Percentiles rank a stretch among this genome's conserved stretches.
Conservation (phyloP, 1,140 invertebrate genomes). For the Hyphantria cunea region DNA sequence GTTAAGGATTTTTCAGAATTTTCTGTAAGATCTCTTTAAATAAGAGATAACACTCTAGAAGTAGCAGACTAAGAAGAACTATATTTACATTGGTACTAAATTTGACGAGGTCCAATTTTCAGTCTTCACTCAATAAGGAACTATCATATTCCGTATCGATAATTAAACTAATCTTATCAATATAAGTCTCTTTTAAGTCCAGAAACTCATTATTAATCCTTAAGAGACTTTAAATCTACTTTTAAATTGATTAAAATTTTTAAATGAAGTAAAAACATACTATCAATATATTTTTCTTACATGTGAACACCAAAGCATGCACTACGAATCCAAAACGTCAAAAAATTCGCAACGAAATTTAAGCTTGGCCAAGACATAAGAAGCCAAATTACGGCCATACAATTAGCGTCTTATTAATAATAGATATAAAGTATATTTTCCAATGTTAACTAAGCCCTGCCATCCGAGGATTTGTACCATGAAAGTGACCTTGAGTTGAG, state of each 20-base stretch:
- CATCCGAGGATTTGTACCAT: conserved; percentile 69
- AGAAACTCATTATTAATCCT: too few species aligned
- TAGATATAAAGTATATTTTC: conserved; percentile 37
- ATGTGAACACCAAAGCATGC: conserved; percentile 47
- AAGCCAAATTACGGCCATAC: conserved; percentile 68
- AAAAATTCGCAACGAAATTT: conserved; percentile 66
- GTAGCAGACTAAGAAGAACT: too few species aligned
- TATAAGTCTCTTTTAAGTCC: too few species aligned
- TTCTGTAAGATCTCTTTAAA: too few species aligned
- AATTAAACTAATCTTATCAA: too few species aligned
- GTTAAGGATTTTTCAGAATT: too few species aligned
- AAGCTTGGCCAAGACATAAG: conserved; percentile 78
- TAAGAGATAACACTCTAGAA: too few species aligned
- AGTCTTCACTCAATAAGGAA: too few species aligned
- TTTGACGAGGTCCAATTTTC: too few species aligned
- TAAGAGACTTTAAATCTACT: background rate
- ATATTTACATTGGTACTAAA: too few species aligned
- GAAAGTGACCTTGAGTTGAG: conserved; percentile 18
- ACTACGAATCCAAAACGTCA: conserved; percentile 54
- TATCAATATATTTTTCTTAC: conserved; percentile 4
- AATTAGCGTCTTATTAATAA: conserved; percentile 43
- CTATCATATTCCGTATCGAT: too few species aligned
- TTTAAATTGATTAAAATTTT: background rate
- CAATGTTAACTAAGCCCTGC: conserved; percentile 71
- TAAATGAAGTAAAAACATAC: conserved; percentile 4